A percentile compares a stretch with the other conserved stretches of the same genome.
Conservation (phyloP, 2,888 invertebrate genomes). For the Panzeria rudis region DNA sequence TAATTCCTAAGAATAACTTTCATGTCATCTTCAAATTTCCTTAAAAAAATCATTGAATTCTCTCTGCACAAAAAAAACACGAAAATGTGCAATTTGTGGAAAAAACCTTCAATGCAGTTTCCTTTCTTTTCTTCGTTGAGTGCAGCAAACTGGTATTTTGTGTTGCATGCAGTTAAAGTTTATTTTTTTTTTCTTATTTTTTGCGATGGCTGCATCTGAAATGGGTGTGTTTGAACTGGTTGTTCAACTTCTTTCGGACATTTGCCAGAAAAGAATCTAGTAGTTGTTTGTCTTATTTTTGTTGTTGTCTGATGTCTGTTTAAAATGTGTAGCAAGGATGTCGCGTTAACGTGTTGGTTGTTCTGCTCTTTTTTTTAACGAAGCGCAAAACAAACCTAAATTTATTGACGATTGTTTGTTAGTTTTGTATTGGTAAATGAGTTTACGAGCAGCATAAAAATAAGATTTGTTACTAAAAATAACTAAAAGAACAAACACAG, state of each 20-base stretch:
- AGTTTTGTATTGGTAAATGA: conserved; percentile 23
- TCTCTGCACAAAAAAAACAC: neutral
- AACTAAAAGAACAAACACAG: conserved; percentile 21
- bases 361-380: neutral
- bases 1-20: neutral
- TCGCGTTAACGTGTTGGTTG: conserved; percentile 30
- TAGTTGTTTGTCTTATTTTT: conserved; percentile 6
- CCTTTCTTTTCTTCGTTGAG: neutral
- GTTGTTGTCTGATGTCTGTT: neutral
- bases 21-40: neutral
- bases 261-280: conserved; percentile 38
- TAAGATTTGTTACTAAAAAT: conserved; percentile 69
- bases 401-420: conserved; percentile 60
- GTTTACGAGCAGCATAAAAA: conserved; percentile 59
- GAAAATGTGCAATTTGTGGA: conserved; percentile 5
- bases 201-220: conserved; percentile 26
- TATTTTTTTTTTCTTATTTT: neutral
- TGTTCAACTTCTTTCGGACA: conserved; percentile 47
- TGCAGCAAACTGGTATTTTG: conserved; percentile 53
- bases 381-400: neutral
- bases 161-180: conserved; percentile 22
- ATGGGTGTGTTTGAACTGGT: conserved; percentile 65
- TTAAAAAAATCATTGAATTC: conserved; percentile 4
- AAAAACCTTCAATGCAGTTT: conserved; percentile 24
- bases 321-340: conserved; percentile 46